Evolutionary conservation across 2,888 invertebrate genomes (phyloP), one percentile per base, ranked within the genome.

Genomic region (Metalampra italica): DNA sequence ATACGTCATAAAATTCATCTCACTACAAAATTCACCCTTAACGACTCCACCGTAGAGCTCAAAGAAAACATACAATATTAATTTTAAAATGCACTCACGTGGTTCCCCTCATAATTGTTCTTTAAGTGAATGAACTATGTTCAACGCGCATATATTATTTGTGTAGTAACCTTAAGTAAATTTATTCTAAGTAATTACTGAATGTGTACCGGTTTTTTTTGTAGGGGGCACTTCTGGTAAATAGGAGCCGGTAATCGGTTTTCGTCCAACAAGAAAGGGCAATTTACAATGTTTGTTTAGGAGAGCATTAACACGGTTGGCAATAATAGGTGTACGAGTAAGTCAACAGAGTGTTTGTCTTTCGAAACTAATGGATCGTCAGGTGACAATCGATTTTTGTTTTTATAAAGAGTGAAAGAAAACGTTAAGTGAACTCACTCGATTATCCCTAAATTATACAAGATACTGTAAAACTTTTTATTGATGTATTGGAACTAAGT

Each of bases 51-150:
- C 9, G 49, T 68, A 73, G 56, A 60, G 63, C 44, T 45, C 47
- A 58, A 14, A 29, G 43, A 49, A 32, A 32, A 47, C 37, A 13
- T 57, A 43, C 50, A 60, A 54, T 50, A 36, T n/a, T 36, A 36
- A 36, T n/a, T 36, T 36, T 36, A 52, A 30, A 56, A 54, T 56
- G 51, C 51, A 51, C 57, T 58, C 60, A 62, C 64, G 60, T 59
- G 60, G 60, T 64, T 57, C 63, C 61, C 57, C 61, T 55, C 65
- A 75, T 80, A 78, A 79, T 82, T 80, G 71, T 67, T 70, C 64
- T 59, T 61, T 82, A 81, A 84, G 84, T 85, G 85, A 86, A 86
- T 76, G 85, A 83, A 86, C 85, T 78, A 62, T 64, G 65, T 12
- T 45, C 54, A 57, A 57, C 61, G 56, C 67, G 66, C 69, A 66